phyloP scores from a whole-genome alignment of 2,797 vertebrate genomes.

The Margarornis squamiger region DNA sequence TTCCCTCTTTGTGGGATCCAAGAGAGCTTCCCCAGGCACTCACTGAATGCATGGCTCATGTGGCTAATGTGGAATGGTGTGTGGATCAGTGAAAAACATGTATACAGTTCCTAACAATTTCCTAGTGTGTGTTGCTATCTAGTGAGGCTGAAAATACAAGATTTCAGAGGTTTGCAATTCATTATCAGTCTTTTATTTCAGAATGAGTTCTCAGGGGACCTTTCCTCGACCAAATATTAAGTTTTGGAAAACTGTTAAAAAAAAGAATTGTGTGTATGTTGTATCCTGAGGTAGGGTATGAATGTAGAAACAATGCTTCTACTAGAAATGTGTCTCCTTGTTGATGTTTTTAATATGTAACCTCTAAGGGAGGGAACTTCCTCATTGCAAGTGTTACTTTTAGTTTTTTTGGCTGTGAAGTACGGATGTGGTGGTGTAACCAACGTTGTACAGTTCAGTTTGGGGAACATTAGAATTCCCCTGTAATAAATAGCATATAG shows the following conservation, averaged over 20 bases:
- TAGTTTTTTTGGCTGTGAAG: not conserved
- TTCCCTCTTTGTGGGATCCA: too few species aligned
- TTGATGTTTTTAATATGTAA: not conserved
- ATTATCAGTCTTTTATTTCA: not conserved
- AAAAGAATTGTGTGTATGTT: not conserved
- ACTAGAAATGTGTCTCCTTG: not conserved
- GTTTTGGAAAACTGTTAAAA: not conserved
- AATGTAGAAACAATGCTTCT: not conserved
- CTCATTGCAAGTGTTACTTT: not conserved
- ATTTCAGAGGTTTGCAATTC: not conserved
- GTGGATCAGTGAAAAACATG: not conserved
- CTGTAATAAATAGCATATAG: not conserved
- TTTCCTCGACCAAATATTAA: not conserved
- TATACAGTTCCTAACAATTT: not conserved
- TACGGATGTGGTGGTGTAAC: conserved; percentile 19
- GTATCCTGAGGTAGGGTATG: not conserved
- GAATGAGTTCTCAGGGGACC: not conserved
- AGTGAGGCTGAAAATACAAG: not conserved
- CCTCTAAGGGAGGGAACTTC: conserved; percentile 36
- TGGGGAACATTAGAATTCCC: not conserved
- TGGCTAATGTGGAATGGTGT: not conserved
- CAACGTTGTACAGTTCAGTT: not conserved
- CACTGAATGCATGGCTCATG: not conserved
- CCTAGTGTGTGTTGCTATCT: not conserved
- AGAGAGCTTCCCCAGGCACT: not conserved